Conservation (phyloP, 2,888 invertebrate genomes). For the Cyclophora punctaria region DNA sequence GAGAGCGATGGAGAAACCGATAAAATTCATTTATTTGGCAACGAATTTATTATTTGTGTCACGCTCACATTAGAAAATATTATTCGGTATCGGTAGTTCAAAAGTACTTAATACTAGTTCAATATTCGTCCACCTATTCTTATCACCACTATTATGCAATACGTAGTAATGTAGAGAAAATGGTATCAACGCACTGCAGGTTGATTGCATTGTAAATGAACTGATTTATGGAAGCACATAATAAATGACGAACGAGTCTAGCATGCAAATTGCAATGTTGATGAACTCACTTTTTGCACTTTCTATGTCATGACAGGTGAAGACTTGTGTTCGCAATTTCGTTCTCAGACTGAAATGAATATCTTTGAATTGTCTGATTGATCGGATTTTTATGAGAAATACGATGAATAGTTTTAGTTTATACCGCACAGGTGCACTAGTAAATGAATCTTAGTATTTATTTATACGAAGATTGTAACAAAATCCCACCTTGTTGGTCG, state of each 20-base stretch:
- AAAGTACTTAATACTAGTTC: too few species aligned
- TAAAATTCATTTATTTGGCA: too few species aligned
- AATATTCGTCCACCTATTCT: too few species aligned
- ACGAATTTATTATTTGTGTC: constrained; percentile 12
- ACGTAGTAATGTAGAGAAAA: constrained; percentile 17
- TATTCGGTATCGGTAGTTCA: too few species aligned
- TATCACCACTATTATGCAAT: constrained; percentile 6
- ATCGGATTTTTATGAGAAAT: background rate
- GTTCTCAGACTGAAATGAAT: constrained; percentile 7
- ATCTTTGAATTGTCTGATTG: constrained; percentile 2
- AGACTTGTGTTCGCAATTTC: constrained; percentile 3
- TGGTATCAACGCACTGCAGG: constrained; percentile 23
- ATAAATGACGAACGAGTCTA: constrained; percentile 22
- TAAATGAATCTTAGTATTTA: constrained; percentile 30
- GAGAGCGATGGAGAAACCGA: too few species aligned
- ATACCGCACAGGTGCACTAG: constrained; percentile 35
- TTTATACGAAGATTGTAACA: constrained; percentile 32
- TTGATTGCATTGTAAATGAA: constrained; percentile 14
- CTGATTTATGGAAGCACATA: constrained; percentile 23
- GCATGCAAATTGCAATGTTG: constrained; percentile 21
- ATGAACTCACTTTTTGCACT: constrained; percentile 32
- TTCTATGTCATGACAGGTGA: constrained; percentile 32
- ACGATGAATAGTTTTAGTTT: constrained; percentile 6
- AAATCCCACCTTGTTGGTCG: constrained; percentile 38
- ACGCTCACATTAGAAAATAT: constrained; percentile 1